Evolutionary conservation across 1,140 invertebrate genomes (phyloP), one percentile per base, ranked within the genome.

Genomic region (Drosophila rhopaloa): DNA sequence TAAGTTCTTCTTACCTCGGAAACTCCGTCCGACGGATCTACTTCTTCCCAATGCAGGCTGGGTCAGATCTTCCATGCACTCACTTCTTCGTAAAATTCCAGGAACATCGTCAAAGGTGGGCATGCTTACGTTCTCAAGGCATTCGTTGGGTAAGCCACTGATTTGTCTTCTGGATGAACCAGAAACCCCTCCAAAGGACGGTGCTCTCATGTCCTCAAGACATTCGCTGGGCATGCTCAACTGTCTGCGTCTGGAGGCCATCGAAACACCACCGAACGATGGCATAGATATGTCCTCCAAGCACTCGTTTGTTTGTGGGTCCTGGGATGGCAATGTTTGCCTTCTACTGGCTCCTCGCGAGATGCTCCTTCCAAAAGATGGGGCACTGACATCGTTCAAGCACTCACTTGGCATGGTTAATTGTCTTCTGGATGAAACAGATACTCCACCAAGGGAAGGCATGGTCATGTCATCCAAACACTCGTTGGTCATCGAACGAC

Each of bases 401-500:
- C 47, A 14, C 47, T 48, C 47, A n/a, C 24, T 48, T 1, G 47
- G 13, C 47, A 48, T 13, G 24, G 13, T 29, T 24, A 48, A n/a
- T 9, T 8, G 47, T 5, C 47, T 14, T 48, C 47, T n/a, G 13
- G 47, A 29, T 13, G 24, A 1, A 29, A 6, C 24, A 14, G 47
- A 48, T 27, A n/a, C 13, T 14, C 47, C 47, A 29, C 13, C 44
- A 14, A 59, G 73, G 2, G 63, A 61, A 0, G 60, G 80, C 68
- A 70, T 58, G 1, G 63, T 58, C 13, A 67, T 32, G n/a, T 77
- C 54, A 1, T 59, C 56, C 14, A 79, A 24, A n/a, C 51, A 54
- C 40, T 70, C 63, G 19, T 41, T 73, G 9, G 43, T 43, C 35
- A 38, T 10, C 27, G 27, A 14, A 32, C n/a, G n/a, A 5, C n/a